Evolutionary conservation across 2,888 invertebrate genomes (phyloP).

Genomic region (Limnephilus rhombicus): DNA sequence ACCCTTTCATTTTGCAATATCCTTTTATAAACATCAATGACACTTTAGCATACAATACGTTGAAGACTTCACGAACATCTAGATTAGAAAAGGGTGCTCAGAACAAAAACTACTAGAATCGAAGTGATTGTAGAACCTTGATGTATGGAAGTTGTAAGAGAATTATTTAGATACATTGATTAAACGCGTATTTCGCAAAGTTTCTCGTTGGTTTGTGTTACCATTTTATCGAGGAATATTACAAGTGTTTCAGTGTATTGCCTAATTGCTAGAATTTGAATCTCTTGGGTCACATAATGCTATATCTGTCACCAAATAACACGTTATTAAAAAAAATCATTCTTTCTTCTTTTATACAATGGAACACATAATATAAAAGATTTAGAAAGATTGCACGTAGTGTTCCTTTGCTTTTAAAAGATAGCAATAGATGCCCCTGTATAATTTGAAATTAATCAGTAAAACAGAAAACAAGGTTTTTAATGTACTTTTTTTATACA

Average conservation of each 20-base stretch:
- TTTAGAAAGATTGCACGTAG: too few species aligned
- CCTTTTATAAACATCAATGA: not conserved
- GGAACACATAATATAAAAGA: too few species aligned
- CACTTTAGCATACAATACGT: constrained; percentile 6
- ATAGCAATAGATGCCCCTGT: too few species aligned
- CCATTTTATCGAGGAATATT: not conserved
- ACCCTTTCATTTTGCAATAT: constrained; percentile 13
- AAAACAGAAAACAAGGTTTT: too few species aligned
- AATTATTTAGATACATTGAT: not conserved
- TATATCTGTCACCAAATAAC: too few species aligned
- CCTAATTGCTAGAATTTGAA: not conserved
- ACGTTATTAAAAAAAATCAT: too few species aligned
- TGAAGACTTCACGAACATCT: not conserved
- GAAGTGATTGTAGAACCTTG: not conserved
- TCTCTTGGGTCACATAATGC: too few species aligned
- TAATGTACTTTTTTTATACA: too few species aligned
- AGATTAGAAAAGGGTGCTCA: constrained; percentile 15
- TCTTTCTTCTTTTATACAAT: too few species aligned
- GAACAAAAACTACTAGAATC: not conserved
- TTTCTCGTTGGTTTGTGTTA: not conserved
- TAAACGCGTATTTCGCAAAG: not conserved
- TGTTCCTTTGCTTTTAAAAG: too few species aligned
- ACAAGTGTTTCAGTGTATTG: not conserved
- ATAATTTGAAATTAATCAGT: too few species aligned
- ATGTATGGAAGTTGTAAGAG: not conserved